Conservation (phyloP, 2,888 invertebrate species). For the Nycteola revayana region DNA sequence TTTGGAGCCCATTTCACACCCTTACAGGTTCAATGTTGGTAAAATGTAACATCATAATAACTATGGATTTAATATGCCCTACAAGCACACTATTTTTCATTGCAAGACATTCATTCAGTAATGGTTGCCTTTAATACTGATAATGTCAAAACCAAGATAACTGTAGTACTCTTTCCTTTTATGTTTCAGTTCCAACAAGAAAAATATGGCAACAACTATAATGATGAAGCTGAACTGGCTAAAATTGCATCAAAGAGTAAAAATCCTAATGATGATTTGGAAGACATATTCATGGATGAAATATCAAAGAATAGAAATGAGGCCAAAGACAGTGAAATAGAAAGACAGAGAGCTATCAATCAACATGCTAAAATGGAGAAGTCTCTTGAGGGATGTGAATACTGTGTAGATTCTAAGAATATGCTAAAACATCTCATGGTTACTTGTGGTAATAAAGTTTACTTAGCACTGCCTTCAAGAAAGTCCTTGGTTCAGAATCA, state of each 20-base stretch:
- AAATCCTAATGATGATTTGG: slow-evolving; percentile 88
- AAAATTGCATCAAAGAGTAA: slow-evolving; percentile 86
- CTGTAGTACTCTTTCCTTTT: too few relatives aligned
- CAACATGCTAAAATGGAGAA: slow-evolving; percentile 87
- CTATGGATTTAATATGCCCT: too few relatives aligned
- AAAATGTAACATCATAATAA: too few relatives aligned
- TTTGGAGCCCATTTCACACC: too few relatives aligned
- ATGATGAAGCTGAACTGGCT: slow-evolving; percentile 91
- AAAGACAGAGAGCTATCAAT: slow-evolving; percentile 85
- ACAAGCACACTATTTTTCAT: too few relatives aligned
- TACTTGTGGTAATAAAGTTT: slow-evolving; percentile 90
- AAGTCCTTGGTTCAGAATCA: slow-evolving; percentile 93
- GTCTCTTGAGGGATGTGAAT: slow-evolving; percentile 89
- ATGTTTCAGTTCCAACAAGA: slow-evolving; percentile 87
- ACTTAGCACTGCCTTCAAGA: slow-evolving; percentile 90
- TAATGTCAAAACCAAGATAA: too few relatives aligned
- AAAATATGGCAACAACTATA: slow-evolving; percentile 90
- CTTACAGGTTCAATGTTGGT: too few relatives aligned
- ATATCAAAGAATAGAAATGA: slow-evolving; percentile 85
- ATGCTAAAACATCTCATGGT: slow-evolving; percentile 93
- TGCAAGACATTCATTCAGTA: too few relatives aligned
- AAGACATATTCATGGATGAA: slow-evolving; percentile 92
- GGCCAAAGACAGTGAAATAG: slow-evolving; percentile 82
- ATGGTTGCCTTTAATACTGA: too few relatives aligned
- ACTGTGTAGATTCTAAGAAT: slow-evolving; percentile 90